These are phyloP conservation scores for Cebidichthys violaceus DNA, from an alignment of 2,113 vertebrate genomes.

Conservation along the genomic window DNA sequence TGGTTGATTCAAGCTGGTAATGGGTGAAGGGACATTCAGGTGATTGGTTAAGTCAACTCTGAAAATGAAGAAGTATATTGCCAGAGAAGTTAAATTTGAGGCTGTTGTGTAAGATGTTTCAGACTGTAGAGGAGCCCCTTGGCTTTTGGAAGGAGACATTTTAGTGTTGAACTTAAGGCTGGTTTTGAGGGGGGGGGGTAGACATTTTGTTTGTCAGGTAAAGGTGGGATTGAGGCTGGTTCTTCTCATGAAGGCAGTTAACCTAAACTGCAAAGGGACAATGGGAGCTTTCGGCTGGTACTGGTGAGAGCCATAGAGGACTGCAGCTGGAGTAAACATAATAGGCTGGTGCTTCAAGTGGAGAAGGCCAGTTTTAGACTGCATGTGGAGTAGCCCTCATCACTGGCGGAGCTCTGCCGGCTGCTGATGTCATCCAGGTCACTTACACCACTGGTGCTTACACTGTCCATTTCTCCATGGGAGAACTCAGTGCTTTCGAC, in stretches of 20 bases:
- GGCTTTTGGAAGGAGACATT: conserved; percentile 37
- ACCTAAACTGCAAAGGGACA: conserved; percentile 46
- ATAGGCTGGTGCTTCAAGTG: conserved; percentile 87
- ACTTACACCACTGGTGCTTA: conserved; percentile 94
- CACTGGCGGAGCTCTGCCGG: conserved; percentile 94
- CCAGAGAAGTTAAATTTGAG: conserved; percentile 39
- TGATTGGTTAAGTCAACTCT: conserved; percentile 54
- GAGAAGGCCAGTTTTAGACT: conserved; percentile 94
- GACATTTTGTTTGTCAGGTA: conserved; percentile 51
- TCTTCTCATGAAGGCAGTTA: conserved; percentile 54
- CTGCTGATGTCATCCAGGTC: conserved; percentile 99
- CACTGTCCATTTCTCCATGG: conserved; percentile 96
- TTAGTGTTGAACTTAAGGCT: conserved; percentile 71
- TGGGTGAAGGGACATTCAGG: conserved; percentile 51
- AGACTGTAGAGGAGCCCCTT: conserved; percentile 27
- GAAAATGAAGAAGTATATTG: conserved; percentile 44
- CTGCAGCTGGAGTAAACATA: conserved; percentile 61
- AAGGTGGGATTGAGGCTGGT: conserved; percentile 56
- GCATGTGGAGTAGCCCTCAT: conserved; percentile 97
- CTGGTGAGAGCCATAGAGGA: conserved; percentile 67
- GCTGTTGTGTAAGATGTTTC: conserved; percentile 22
- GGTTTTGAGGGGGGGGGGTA: conserved; percentile 53
- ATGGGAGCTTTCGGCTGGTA: conserved; percentile 73
- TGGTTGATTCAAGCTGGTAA: conserved; percentile 56
- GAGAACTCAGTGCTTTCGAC: conserved; percentile 99